Conservation (phyloP, 2,113 vertebrate genomes). For the Bubo scandiacus region DNA sequence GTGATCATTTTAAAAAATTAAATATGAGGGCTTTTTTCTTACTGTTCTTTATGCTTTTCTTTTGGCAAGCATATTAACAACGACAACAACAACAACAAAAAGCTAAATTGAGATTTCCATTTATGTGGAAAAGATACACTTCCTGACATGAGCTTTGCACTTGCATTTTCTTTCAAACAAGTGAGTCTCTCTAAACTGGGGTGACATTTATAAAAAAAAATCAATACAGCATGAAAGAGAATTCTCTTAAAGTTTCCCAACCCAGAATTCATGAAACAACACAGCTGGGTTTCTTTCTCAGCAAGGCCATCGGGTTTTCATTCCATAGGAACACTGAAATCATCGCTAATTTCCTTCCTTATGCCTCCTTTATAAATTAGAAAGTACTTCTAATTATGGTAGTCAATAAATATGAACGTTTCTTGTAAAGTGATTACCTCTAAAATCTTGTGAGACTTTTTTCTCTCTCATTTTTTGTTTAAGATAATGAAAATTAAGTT, state of each 20-base stretch:
- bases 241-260: slow-evolving; percentile 19
- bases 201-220: not conserved
- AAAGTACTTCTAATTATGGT: not conserved
- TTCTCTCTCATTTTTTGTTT: not conserved
- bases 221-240: slow-evolving; percentile 2
- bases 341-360: not conserved
- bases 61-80: not conserved
- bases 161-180: slow-evolving; percentile 23
- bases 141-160: not conserved
- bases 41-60: not conserved
- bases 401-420: not conserved
- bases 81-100: not conserved
- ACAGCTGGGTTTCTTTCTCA: slow-evolving; percentile 15
- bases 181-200: not conserved
- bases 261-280: not conserved
- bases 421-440: not conserved
- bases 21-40: not conserved
- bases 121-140: not conserved
- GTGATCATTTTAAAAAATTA: not conserved
- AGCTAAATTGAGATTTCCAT: not conserved
- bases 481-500: not conserved
- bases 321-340: not conserved
- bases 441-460: not conserved
- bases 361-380: not conserved
- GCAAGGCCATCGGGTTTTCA: not conserved